A percentile compares a stretch with the other conserved stretches of the same genome.
Evolutionary conservation across 1,140 invertebrate genomes (phyloP).

Genomic region (Atopsyche davidsoni): DNA sequence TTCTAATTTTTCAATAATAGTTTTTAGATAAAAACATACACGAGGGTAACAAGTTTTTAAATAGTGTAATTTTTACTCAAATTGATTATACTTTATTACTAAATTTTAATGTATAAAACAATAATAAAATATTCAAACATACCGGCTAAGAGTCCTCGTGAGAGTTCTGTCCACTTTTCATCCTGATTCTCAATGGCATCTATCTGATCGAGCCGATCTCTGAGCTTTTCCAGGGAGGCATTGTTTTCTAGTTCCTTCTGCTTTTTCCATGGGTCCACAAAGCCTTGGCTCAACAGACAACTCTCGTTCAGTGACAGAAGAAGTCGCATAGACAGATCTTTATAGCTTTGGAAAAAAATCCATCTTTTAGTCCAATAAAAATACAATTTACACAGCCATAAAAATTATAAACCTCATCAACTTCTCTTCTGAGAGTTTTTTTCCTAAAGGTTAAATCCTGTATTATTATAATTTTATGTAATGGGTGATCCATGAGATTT

Average conservation of each 20-base stretch:
- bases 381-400: too few relatives aligned
- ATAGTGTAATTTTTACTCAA: too few relatives aligned
- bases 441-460: neutral
- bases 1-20: constrained; percentile 60
- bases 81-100: too few relatives aligned
- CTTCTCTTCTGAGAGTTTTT: neutral
- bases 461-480: neutral
- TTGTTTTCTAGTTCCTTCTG: constrained; percentile 60
- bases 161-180: constrained; percentile 54
- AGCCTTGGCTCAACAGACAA: constrained; percentile 82
- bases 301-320: constrained; percentile 90
- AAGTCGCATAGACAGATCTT: constrained; percentile 78
- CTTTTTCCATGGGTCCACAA: constrained; percentile 84
- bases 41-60: too few relatives aligned
- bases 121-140: too few relatives aligned
- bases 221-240: constrained; percentile 48
- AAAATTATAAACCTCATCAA: neutral
- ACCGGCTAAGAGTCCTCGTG: constrained; percentile 56
- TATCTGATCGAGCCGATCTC: constrained; percentile 49
- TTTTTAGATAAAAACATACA: too few relatives aligned
- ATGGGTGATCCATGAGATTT: too few relatives aligned
- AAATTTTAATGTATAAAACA: too few relatives aligned
- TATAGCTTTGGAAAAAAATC: constrained; percentile 65
- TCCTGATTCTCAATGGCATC: constrained; percentile 49
- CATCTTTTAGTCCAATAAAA: neutral